Conservation (phyloP, 2,113 vertebrate species). For the Nycticryphes semicollaris region DNA sequence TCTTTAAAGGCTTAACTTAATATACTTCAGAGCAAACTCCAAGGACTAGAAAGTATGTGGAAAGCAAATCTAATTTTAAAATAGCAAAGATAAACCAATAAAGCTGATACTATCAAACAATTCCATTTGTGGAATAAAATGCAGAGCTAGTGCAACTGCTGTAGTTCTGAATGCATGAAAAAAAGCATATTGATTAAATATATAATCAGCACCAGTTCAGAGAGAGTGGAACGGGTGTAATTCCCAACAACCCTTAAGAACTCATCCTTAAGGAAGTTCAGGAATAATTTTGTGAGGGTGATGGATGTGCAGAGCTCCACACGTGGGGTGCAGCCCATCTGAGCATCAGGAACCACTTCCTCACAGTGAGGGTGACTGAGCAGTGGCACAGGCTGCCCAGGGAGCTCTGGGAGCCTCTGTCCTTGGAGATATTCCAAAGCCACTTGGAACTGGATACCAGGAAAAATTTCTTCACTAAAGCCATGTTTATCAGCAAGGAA, state of each 20-base stretch:
- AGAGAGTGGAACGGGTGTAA: rapidly evolving
- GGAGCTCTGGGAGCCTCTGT: not conserved
- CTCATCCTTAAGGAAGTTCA: too few species aligned
- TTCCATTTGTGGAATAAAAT: not conserved
- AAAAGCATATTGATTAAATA: not conserved
- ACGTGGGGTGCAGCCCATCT: rapidly evolving
- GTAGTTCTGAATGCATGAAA: not conserved
- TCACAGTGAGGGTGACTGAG: rapidly evolving
- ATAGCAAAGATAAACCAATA: not conserved
- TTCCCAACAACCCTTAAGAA: not conserved
- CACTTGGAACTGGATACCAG: not conserved
- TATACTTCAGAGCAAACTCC: not conserved
- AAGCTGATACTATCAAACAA: not conserved
- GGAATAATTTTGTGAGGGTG: not conserved
- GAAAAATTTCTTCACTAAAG: not conserved
- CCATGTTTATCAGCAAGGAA: not conserved
- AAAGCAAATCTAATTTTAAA: constrained; percentile 8
- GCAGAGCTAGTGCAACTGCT: not conserved
- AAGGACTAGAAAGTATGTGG: not conserved
- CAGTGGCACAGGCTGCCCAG: not conserved
- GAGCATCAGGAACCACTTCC: rapidly evolving
- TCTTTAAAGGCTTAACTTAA: not conserved
- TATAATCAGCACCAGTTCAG: not conserved
- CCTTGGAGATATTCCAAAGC: too few species aligned
- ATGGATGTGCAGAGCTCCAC: not conserved